Evolutionary conservation across 1,140 invertebrate species (phyloP).

Genomic region (Drosophila pseudoananassae): DNA sequence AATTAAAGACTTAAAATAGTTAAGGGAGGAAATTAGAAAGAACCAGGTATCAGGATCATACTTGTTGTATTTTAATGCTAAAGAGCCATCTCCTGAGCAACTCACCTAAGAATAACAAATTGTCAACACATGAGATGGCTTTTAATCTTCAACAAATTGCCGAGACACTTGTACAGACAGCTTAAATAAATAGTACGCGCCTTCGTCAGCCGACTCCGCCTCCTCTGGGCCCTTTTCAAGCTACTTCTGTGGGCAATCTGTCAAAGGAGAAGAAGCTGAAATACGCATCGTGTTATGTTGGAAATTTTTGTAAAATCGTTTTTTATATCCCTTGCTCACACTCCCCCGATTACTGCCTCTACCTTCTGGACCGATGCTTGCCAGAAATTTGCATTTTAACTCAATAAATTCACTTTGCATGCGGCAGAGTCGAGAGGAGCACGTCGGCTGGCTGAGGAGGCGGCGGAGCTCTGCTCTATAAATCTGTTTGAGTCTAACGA

Average conservation of each 20-base stretch:
- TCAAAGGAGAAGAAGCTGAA: conserved; percentile 52
- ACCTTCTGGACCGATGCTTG: conserved; percentile 14
- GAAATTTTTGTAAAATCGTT: conserved; percentile 72
- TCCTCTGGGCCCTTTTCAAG: neutral
- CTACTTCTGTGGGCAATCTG: conserved; percentile 62
- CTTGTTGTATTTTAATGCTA: neutral
- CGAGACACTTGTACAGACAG: conserved; percentile 75
- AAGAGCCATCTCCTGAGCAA: conserved; percentile 12
- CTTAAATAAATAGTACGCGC: conserved; percentile 73
- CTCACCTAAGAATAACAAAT: conserved; percentile 66
- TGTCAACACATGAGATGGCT: conserved; percentile 79
- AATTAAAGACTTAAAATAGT: neutral
- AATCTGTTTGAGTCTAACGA: conserved; percentile 70
- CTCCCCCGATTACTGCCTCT: conserved; percentile 5
- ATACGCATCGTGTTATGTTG: conserved; percentile 65
- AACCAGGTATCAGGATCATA: neutral
- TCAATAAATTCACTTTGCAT: conserved; percentile 83
- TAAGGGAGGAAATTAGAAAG: no score
- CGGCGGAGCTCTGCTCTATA: conserved; percentile 73
- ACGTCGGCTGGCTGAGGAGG: conserved; percentile 51
- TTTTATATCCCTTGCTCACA: conserved; percentile 27
- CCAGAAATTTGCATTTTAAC: conserved; percentile 79
- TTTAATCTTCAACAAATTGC: conserved; percentile 82
- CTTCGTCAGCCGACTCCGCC: conserved; percentile 27
- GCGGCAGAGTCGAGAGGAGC: conserved; percentile 35